Evolutionary conservation across 2,888 invertebrate genomes (phyloP).

Genomic region (Cephus pygmeus): DNA sequence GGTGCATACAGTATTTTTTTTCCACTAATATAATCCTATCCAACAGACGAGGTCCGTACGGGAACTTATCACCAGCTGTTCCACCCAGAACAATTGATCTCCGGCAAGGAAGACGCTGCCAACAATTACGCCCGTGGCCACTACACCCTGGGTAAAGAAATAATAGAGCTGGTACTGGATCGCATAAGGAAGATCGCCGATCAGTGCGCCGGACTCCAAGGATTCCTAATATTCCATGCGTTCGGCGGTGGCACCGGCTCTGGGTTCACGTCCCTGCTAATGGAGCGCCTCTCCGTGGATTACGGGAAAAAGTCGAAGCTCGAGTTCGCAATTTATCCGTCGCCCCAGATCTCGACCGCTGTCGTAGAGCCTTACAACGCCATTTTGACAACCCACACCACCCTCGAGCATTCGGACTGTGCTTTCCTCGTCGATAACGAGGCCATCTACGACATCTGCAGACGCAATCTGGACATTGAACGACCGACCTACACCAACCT

Average conservation of each 20-base stretch:
- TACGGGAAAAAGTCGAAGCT: slow-evolving; percentile 95
- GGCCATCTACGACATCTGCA: slow-evolving; percentile 94
- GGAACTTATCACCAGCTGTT: slow-evolving; percentile 87
- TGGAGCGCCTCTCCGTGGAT: slow-evolving; percentile 92
- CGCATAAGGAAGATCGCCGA: slow-evolving; percentile 85
- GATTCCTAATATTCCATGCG: slow-evolving; percentile 94
- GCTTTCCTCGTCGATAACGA: slow-evolving; percentile 96
- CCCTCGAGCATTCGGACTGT: slow-evolving; percentile 87
- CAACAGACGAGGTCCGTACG: slow-evolving; percentile 81
- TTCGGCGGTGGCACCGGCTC: slow-evolving; percentile 93
- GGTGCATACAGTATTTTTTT: no score
- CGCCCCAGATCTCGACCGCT: slow-evolving; percentile 92
- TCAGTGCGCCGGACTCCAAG: slow-evolving; percentile 85
- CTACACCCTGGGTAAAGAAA: slow-evolving; percentile 92
- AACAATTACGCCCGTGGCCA: slow-evolving; percentile 95
- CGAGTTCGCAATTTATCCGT: slow-evolving; percentile 94
- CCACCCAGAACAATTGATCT: slow-evolving; percentile 92
- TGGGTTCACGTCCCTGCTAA: slow-evolving; percentile 91
- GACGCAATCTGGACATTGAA: slow-evolving; percentile 84
- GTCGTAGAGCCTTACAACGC: slow-evolving; percentile 97
- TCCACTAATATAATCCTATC: no score
- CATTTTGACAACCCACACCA: slow-evolving; percentile 90
- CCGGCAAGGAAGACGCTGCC: slow-evolving; percentile 93
- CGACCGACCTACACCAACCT: slow-evolving; percentile 87
- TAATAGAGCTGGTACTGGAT: slow-evolving; percentile 86